Evolutionary conservation across 64 coral and sea anemone species (phyloP).

Genomic region (Stichodactyla mertensii): DNA sequence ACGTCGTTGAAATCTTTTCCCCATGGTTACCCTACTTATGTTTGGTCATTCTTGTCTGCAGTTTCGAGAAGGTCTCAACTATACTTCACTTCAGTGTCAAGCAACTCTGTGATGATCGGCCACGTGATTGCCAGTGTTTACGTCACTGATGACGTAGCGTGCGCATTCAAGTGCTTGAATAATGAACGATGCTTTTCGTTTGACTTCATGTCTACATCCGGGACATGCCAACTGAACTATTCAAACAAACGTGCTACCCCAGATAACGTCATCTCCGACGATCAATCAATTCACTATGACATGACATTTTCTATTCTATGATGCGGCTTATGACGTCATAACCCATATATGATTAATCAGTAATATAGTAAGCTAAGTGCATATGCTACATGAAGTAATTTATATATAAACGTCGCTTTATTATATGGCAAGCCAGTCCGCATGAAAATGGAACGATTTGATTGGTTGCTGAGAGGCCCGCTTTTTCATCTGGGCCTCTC

Average conservation of each 20-base stretch:
- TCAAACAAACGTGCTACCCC: background rate
- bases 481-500: too few species aligned
- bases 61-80: background rate
- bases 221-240: constrained; percentile 15
- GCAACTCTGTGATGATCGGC: background rate
- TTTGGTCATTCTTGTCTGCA: background rate
- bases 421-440: too few species aligned
- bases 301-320: constrained; percentile 8
- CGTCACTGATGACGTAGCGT: constrained; percentile 8
- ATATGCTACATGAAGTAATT: too few species aligned
- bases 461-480: too few species aligned
- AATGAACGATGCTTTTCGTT: constrained; percentile 11
- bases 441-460: too few species aligned
- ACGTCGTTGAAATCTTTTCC: background rate
- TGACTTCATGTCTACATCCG: background rate
- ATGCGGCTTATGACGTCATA: background rate
- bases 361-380: too few species aligned
- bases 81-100: background rate
- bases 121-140: constrained; percentile 20
- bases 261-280: background rate
- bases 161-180: constrained; percentile 17
- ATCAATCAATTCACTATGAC: constrained; percentile 14
- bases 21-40: background rate
- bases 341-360: too few species aligned
- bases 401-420: too few species aligned